Percentiles rank a stretch among this genome's conserved stretches.
Conservation (phyloP, 2,888 invertebrate species). For the Melinaea marsaeus region DNA sequence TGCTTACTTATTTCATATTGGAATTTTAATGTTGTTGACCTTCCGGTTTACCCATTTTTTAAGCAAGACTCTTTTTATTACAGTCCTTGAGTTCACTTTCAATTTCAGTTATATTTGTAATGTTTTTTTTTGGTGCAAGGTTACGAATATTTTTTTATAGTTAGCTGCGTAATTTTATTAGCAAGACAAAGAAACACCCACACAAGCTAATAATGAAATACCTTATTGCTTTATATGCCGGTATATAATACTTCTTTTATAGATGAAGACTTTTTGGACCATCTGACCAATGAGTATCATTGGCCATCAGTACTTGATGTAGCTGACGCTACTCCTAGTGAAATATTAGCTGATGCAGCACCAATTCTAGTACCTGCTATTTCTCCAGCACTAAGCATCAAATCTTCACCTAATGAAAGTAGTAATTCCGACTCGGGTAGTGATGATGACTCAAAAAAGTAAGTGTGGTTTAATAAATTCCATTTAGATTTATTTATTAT, state of each 20-base stretch:
- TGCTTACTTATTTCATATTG: slow-evolving; percentile 22
- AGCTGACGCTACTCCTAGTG: slow-evolving; percentile 69
- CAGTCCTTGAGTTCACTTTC: slow-evolving; percentile 53
- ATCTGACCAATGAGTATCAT: slow-evolving; percentile 62
- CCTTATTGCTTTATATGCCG: too few species aligned
- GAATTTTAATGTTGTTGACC: slow-evolving; percentile 47
- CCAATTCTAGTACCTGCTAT: slow-evolving; percentile 59
- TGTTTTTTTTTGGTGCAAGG: slow-evolving; percentile 19
- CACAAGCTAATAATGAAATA: too few species aligned
- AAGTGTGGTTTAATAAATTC: slow-evolving; percentile 23
- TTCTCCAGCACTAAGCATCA: slow-evolving; percentile 60
- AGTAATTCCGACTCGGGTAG: slow-evolving; percentile 70
- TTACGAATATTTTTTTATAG: slow-evolving; percentile 15
- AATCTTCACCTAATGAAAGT: slow-evolving; percentile 61
- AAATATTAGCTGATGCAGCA: slow-evolving; percentile 71
- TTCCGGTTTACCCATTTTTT: slow-evolving; percentile 37
- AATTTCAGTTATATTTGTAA: slow-evolving; percentile 30
- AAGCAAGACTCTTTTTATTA: slow-evolving; percentile 29
- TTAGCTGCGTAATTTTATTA: slow-evolving; percentile 1
- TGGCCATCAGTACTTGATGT: slow-evolving; percentile 67
- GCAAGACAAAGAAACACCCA: neutral
- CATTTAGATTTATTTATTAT: neutral
- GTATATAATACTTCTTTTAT: slow-evolving; percentile 27
- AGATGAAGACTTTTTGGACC: slow-evolving; percentile 69
- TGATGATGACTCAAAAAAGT: slow-evolving; percentile 74